Evolutionary conservation across 2,113 vertebrate genomes (phyloP), one percentile per base, ranked within the genome.

Genomic region (Oreochromis niloticus): DNA sequence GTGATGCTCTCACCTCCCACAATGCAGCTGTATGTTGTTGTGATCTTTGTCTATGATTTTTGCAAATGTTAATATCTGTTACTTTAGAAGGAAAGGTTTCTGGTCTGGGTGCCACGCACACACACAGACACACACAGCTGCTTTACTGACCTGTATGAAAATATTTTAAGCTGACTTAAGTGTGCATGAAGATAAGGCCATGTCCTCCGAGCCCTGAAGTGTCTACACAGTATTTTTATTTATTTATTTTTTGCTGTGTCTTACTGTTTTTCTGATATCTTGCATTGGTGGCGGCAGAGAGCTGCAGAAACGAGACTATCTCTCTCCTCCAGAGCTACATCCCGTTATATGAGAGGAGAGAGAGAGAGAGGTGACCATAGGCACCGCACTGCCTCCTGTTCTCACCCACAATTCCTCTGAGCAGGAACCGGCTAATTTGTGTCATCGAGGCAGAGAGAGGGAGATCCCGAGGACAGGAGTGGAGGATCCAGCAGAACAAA

Each of bases 201-300:
- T 48, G 9, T 75, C 68, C 41, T 48, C 6, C 0, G 24, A 30
- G 22, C 14, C 14, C 71, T 75, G 41, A 9, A 12, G 71, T 50
- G 24, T 75, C 24, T 19, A 50, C 41, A 75, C 43, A 32, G 7
- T 50, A 75, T 82, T 80, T 22, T 34, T 6, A 34, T 63, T 63
- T n/a, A 12, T 63, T 66, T 66, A 39, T 66, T 39, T 66, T 22
- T 50, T 61, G 27, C 34, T 12, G 48, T 10, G 30, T 22, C 16
- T 30, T 30, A 8, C 3, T 81, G 32, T 30, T 56, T 6, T 88
- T 83, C 73, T 46, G 2, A 10, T 30, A 17, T 59, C 16, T 22
- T 56, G 13, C 59, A 59, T 10, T 34, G 96, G 95, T 43, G 96
- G 96, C 96, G 93, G 68, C 85, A 96, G 92, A 93, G 95, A 93